A percentile compares a stretch with the other conserved stretches of the same genome.
Conservation (phyloP, 1,140 invertebrate species). For the Saccostrea glomerata region DNA sequence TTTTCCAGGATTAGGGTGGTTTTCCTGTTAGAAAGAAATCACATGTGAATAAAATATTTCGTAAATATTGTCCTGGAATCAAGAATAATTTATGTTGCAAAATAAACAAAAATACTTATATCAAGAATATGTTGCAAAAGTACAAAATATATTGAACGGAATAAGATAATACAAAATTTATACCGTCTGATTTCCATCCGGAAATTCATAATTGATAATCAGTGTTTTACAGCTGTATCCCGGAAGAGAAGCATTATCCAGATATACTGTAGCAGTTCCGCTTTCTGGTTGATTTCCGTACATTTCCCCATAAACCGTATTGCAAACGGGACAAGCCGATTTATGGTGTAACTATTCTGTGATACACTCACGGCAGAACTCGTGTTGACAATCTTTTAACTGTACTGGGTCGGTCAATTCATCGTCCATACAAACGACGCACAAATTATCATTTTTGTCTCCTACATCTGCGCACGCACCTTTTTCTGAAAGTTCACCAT, state of each 20-base stretch:
- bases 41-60: too few relatives aligned
- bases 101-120: too few relatives aligned
- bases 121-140: too few relatives aligned
- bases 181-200: conserved; percentile 67
- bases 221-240: conserved; percentile 60
- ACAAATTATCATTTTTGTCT: conserved; percentile 42
- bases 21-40: conserved; percentile 45
- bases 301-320: conserved; percentile 61
- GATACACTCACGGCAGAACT: conserved; percentile 62
- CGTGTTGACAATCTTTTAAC: conserved; percentile 60
- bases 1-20: too few relatives aligned
- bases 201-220: conserved; percentile 61
- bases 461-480: neutral
- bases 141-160: too few relatives aligned
- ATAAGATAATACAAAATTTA: neutral
- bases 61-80: too few relatives aligned
- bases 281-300: conserved; percentile 68
- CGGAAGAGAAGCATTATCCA: conserved; percentile 41
- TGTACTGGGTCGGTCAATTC: conserved; percentile 49
- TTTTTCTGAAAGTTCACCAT: neutral
- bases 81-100: too few relatives aligned
- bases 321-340: conserved; percentile 68
- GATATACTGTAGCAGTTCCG: conserved; percentile 44
- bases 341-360: conserved; percentile 52
- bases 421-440: conserved; percentile 63